These are phyloP conservation scores for Gallinago jamesoni DNA, from an alignment of 2,113 vertebrate species.

Conservation along the genomic window DNA sequence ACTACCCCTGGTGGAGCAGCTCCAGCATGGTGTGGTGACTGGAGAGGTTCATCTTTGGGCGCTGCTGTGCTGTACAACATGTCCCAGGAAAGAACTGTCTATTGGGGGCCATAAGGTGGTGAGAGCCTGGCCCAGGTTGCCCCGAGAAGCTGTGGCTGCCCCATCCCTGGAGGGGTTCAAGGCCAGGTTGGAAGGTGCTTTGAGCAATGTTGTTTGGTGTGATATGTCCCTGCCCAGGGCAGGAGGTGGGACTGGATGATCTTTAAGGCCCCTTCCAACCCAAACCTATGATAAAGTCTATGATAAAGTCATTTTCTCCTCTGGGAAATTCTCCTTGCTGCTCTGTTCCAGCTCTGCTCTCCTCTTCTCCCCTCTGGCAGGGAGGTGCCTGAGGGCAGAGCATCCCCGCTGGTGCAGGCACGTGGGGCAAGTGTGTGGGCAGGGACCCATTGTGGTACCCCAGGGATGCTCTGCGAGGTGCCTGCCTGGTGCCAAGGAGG, in stretches of 20 bases:
- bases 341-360: neutral
- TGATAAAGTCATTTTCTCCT: neutral
- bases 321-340: neutral
- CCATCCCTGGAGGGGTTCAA: too few species aligned
- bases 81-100: neutral
- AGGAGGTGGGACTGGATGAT: too few species aligned
- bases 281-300: too few species aligned
- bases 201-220: too few species aligned
- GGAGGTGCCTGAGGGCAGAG: neutral
- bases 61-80: accelerated
- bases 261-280: too few species aligned
- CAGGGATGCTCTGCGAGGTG: neutral
- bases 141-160: too few species aligned
- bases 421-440: neutral
- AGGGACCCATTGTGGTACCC: neutral
- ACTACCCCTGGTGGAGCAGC: accelerated
- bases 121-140: too few species aligned
- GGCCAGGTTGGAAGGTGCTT: too few species aligned
- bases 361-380: neutral
- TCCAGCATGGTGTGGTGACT: neutral
- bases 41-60: neutral
- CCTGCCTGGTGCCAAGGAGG: accelerated
- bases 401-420: accelerated
- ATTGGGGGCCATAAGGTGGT: accelerated
- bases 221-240: too few species aligned